Evolutionary conservation across 2,888 invertebrate genomes (phyloP).

Genomic region (Chelonus formosanus): DNA sequence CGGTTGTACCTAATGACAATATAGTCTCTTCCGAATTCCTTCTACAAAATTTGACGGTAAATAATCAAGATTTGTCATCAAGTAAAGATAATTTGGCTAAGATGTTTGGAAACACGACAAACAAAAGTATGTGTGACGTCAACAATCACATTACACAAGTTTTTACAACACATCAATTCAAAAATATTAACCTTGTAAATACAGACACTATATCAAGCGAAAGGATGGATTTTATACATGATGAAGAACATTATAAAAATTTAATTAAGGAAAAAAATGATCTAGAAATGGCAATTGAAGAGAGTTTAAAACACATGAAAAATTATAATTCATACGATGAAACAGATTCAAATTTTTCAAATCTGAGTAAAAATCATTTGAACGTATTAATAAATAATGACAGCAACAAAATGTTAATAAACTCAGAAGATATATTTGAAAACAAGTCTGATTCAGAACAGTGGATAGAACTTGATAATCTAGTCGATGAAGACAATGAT

Average conservation of each 20-base stretch:
- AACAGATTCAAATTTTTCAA: neutral
- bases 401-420: too few relatives aligned
- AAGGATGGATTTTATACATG: too few relatives aligned
- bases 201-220: too few relatives aligned
- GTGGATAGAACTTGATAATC: neutral
- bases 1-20: slow-evolving; percentile 50
- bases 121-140: slow-evolving; percentile 7
- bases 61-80: slow-evolving; percentile 36
- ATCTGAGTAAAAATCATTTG: neutral
- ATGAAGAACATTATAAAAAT: neutral
- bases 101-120: slow-evolving; percentile 36
- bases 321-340: neutral
- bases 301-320: slow-evolving; percentile 1
- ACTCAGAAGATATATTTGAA: too few relatives aligned
- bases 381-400: too few relatives aligned
- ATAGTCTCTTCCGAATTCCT: slow-evolving; percentile 45
- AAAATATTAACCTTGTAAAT: too few relatives aligned
- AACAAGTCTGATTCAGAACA: too few relatives aligned
- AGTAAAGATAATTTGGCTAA: slow-evolving; percentile 29
- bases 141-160: too few relatives aligned
- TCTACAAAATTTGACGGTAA: slow-evolving; percentile 45
- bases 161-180: too few relatives aligned
- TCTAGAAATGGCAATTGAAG: slow-evolving; percentile 15
- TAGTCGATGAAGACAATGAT: neutral
- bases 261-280: neutral